phyloP scores from a whole-genome alignment of 2,113 vertebrate species.

The Lophius piscatorius region DNA sequence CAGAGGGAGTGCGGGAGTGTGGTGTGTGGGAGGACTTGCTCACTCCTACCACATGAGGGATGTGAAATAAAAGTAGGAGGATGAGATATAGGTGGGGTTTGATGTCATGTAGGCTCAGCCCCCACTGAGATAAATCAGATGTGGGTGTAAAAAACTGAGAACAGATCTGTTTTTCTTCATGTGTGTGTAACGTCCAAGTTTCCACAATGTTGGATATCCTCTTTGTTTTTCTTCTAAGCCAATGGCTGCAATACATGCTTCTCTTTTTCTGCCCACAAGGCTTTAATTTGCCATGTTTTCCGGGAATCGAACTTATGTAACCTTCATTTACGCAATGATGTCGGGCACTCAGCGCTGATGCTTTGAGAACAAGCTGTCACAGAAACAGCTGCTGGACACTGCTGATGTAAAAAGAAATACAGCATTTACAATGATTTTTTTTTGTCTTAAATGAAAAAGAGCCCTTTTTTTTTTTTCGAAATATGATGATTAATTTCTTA shows the following conservation, averaged over 20 bases:
- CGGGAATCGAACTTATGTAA: conserved; percentile 50
- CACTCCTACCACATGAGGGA: conserved; percentile 29
- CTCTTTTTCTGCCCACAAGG: conserved; percentile 37
- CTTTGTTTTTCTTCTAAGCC: no score
- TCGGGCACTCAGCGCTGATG: conserved; percentile 42
- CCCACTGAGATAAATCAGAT: conserved; percentile 62
- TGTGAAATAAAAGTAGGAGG: conserved; percentile 10
- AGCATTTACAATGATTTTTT: conserved; percentile 25
- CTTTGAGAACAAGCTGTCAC: conserved; percentile 59
- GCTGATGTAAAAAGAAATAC: not conserved
- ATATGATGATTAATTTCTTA: conserved; percentile 6
- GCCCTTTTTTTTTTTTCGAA: conserved; percentile 23
- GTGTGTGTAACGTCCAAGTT: not conserved
- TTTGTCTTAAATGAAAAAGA: conserved; percentile 28
- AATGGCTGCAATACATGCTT: not conserved
- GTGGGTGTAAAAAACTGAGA: conserved; percentile 37
- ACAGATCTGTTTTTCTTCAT: conserved; percentile 10
- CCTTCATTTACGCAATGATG: conserved; percentile 48
- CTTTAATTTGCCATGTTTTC: conserved; percentile 56
- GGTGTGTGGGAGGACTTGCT: conserved; percentile 48
- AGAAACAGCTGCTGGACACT: conserved; percentile 47
- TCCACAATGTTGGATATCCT: not conserved
- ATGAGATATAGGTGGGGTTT: conserved; percentile 58
- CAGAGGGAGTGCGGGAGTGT: conserved; percentile 6
- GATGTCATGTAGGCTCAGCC: conserved; percentile 51